Evolutionary conservation across 2,888 invertebrate genomes (phyloP).

Genomic region (Alloscopus bannaensis): DNA sequence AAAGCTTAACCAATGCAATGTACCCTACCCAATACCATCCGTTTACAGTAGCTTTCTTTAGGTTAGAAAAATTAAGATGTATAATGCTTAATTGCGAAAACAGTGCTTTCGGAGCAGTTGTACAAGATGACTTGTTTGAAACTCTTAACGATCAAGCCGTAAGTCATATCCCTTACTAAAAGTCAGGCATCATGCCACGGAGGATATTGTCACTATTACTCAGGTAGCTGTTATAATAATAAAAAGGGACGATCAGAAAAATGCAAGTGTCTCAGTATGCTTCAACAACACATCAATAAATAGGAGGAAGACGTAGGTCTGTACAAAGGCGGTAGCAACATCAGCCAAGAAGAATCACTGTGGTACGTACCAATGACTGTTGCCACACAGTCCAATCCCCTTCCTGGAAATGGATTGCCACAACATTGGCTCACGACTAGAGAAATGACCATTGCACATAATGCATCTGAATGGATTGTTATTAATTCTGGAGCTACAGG

Average conservation of each 20-base stretch:
- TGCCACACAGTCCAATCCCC: slow-evolving; percentile 51
- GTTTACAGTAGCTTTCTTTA: too few relatives aligned
- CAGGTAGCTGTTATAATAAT: too few relatives aligned
- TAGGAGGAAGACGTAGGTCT: slow-evolving; percentile 49
- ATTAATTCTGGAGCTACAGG: slow-evolving; percentile 65
- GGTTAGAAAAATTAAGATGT: too few relatives aligned
- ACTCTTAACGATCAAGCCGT: slow-evolving; percentile 75
- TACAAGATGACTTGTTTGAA: slow-evolving; percentile 82
- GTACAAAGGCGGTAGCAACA: slow-evolving; percentile 15
- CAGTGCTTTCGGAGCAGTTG: slow-evolving; percentile 78
- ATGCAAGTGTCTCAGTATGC: slow-evolving; percentile 3
- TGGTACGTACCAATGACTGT: slow-evolving; percentile 67
- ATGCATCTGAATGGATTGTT: slow-evolving; percentile 58
- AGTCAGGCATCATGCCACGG: slow-evolving; percentile 74
- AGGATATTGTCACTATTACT: slow-evolving; percentile 44
- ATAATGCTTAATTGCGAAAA: too few relatives aligned
- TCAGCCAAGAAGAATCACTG: slow-evolving; percentile 34
- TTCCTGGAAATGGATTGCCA: slow-evolving; percentile 45
- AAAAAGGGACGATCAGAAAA: slow-evolving; percentile 18
- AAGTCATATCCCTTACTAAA: slow-evolving; percentile 83
- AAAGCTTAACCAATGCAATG: too few relatives aligned
- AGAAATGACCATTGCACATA: slow-evolving; percentile 40
- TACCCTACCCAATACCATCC: too few relatives aligned
- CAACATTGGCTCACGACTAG: slow-evolving; percentile 56
- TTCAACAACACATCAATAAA: neutral